Conservation (phyloP, 2,113 vertebrate genomes). For the Atrichornis clamosus region DNA sequence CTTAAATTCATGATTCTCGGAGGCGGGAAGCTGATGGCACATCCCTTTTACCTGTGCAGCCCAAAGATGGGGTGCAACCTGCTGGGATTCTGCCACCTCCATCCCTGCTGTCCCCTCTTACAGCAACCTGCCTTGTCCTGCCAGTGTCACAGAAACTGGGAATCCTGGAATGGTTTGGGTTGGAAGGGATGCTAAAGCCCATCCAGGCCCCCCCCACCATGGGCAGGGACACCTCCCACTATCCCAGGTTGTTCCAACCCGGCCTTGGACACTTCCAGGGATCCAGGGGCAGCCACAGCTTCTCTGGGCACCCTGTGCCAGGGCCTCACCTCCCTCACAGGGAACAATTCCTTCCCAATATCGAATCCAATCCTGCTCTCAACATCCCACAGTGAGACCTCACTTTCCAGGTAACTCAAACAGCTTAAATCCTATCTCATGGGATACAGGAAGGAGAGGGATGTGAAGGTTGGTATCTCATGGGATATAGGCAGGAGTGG, state of each 20-base stretch:
- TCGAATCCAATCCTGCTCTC: not conserved
- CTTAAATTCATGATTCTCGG: accelerated
- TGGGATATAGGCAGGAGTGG: accelerated
- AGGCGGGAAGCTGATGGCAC: not conserved
- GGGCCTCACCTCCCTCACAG: accelerated
- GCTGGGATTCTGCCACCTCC: not conserved
- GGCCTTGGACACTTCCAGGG: not conserved
- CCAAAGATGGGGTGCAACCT: not conserved
- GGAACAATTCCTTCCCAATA: accelerated
- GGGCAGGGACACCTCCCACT: not conserved
- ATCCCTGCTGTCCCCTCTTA: not conserved
- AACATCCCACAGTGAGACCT: not conserved
- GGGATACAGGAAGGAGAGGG: accelerated
- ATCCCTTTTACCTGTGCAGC: not conserved
- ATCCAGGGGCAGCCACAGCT: not conserved
- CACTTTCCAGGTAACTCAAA: not conserved
- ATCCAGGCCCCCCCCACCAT: accelerated
- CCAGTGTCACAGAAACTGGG: not conserved
- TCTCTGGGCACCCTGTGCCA: accelerated
- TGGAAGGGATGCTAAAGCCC: not conserved
- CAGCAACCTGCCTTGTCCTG: not conserved
- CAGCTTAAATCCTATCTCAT: not conserved
- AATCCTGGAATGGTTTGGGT: not conserved
- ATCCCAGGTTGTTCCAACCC: not conserved
- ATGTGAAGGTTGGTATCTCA: no score